Evolutionary conservation across 1,140 invertebrate genomes (phyloP).

Genomic region (Drosophila orosa): DNA sequence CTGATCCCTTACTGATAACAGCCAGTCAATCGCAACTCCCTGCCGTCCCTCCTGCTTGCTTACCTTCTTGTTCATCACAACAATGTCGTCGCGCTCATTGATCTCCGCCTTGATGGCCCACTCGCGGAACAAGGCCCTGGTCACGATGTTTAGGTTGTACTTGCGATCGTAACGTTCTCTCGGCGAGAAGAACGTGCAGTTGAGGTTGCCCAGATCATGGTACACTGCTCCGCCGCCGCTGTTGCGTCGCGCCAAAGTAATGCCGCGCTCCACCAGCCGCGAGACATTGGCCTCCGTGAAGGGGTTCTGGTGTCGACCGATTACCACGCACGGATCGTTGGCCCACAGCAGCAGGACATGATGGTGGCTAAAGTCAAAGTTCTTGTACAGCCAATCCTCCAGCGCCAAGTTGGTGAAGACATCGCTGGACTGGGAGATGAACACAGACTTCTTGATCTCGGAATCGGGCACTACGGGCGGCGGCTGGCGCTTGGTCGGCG

Average conservation of each 20-base stretch:
- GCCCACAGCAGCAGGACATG: conserved; percentile 95
- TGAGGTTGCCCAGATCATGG: conserved; percentile 97
- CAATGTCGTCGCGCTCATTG: conserved; percentile 92
- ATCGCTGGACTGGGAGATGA: conserved; percentile 95
- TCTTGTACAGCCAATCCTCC: conserved; percentile 97
- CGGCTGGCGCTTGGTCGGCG: conserved; percentile 20
- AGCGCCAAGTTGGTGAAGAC: conserved; percentile 96
- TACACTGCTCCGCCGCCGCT: conserved; percentile 99
- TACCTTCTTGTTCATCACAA: conserved; percentile 90
- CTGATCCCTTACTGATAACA: conserved; percentile 42
- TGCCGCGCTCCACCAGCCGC: conserved; percentile 86
- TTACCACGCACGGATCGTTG: conserved; percentile 96
- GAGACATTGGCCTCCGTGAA: conserved; percentile 95
- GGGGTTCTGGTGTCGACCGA: conserved; percentile 98
- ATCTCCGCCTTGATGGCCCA: conserved; percentile 91
- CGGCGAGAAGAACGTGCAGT: conserved; percentile 95
- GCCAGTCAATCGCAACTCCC: conserved; percentile 6
- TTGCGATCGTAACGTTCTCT: conserved; percentile 91
- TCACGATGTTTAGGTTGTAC: conserved; percentile 94
- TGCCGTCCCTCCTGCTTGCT: conserved; percentile 19
- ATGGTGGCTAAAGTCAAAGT: conserved; percentile 92
- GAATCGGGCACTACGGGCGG: conserved; percentile 48
- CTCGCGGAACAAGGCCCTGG: conserved; percentile 90
- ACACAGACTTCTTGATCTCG: conserved; percentile 91
- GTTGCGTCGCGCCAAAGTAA: conserved; percentile 92